Conservation (phyloP, 30 jellyfish, hydroid and myxozoan species). For the Hydra vulgaris region DNA sequence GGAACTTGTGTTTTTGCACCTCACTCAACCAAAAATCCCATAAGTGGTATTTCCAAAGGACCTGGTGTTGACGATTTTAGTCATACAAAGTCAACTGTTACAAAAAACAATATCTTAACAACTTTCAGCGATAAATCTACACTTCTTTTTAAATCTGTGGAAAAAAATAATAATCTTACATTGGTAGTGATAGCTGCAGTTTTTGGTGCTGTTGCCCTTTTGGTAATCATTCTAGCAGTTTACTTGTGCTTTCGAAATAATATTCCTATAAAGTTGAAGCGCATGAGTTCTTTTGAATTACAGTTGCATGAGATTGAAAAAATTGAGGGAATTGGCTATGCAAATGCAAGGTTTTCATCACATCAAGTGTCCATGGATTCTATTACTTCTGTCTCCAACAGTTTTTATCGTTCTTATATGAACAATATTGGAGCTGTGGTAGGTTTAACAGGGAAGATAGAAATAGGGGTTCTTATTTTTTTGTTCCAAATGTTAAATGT, state of each 20-base stretch:
- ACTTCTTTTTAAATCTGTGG: neutral
- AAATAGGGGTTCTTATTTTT: too few relatives aligned
- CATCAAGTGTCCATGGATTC: constrained; percentile 8
- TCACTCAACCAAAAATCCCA: neutral
- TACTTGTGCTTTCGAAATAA: constrained; percentile 46
- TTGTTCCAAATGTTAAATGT: too few relatives aligned
- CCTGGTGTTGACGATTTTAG: constrained; percentile 38
- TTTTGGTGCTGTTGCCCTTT: constrained; percentile 45
- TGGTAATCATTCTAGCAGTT: constrained; percentile 38
- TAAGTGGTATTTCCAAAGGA: constrained; percentile 22
- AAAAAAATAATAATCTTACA: constrained; percentile 14
- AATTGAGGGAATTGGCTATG: neutral
- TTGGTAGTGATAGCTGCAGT: constrained; percentile 73
- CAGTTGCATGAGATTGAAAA: constrained; percentile 8
- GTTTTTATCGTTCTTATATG: constrained; percentile 9
- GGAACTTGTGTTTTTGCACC: neutral
- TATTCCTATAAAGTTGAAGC: neutral
- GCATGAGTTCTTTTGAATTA: constrained; percentile 17
- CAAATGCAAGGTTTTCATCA: neutral
- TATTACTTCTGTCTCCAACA: neutral
- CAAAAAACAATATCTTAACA: neutral
- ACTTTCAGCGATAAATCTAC: neutral
- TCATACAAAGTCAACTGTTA: constrained; percentile 33
- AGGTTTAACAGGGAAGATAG: neutral
- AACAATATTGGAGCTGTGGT: constrained; percentile 15